Conservation (phyloP, 2,113 vertebrate species). For the Taxidea taxus region DNA sequence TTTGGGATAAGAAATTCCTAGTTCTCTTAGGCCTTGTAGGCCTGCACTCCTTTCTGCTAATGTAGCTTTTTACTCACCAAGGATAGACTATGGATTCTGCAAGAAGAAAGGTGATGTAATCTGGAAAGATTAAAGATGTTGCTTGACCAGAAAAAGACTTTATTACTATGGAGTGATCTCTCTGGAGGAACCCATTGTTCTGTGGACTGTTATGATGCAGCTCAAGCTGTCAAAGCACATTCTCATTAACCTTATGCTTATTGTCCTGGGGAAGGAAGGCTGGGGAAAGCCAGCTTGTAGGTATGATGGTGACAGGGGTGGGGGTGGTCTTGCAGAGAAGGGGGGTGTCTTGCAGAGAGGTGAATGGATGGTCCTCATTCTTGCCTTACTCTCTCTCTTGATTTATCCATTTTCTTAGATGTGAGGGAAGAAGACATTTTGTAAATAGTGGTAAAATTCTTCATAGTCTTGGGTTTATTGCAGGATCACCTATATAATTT, state of each 20-base stretch:
- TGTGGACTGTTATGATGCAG: neutral
- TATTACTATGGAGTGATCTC: neutral
- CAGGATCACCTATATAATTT: neutral
- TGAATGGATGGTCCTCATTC: neutral
- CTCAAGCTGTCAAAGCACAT: neutral
- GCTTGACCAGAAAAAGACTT: neutral
- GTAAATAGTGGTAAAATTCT: neutral
- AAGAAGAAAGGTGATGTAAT: neutral
- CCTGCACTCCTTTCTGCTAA: neutral
- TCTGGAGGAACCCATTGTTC: neutral
- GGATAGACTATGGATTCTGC: neutral
- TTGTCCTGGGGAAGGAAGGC: neutral
- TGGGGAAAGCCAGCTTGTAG: neutral
- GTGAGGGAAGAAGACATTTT: neutral
- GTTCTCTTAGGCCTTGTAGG: neutral
- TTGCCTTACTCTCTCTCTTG: neutral
- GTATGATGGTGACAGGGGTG: neutral
- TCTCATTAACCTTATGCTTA: neutral
- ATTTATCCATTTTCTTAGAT: neutral
- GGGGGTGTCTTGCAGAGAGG: neutral
- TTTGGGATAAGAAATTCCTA: neutral
- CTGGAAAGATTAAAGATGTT: neutral
- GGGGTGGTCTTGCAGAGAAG: neutral
- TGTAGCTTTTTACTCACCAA: neutral
- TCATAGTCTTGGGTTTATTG: neutral